Percentiles rank a stretch among this genome's conserved stretches.
These are phyloP conservation scores for Leptinotarsa lineolata DNA, from an alignment of 1,140 invertebrate species.

Conservation along the genomic window DNA sequence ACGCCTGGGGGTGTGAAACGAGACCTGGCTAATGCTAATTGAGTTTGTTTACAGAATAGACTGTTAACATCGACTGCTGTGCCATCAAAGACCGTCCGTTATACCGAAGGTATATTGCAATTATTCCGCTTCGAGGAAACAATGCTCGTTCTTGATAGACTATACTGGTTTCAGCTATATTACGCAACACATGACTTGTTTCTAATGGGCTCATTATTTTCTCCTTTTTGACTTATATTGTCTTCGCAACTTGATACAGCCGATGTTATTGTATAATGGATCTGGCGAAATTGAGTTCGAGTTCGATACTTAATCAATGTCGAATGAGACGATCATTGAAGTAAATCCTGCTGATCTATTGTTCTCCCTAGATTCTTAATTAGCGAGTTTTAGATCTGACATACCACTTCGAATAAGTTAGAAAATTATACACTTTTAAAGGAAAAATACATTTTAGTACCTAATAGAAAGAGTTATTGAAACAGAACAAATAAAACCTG, in stretches of 20 bases:
- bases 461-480: no score
- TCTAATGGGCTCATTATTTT: slow-evolving; percentile 27
- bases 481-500: no score
- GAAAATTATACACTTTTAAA: no score
- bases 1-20: slow-evolving; percentile 43
- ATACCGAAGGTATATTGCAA: slow-evolving; percentile 25
- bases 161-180: slow-evolving; percentile 13
- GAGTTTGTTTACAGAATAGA: slow-evolving; percentile 46
- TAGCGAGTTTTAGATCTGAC: no score
- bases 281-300: no score
- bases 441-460: no score
- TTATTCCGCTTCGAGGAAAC: slow-evolving; percentile 23
- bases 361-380: no score
- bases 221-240: slow-evolving; percentile 4
- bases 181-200: slow-evolving; percentile 26
- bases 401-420: neutral
- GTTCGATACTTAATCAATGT: no score
- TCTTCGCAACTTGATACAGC: slow-evolving; percentile 3
- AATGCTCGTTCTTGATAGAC: neutral
- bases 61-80: slow-evolving; percentile 23
- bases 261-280: neutral
- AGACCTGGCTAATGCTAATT: slow-evolving; percentile 50
- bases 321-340: no score
- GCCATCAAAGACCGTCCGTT: slow-evolving; percentile 25
- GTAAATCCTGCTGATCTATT: no score